These are phyloP conservation scores for Myotis planiceps DNA, from an alignment of 2,797 vertebrate genomes.

Conservation along the genomic window DNA sequence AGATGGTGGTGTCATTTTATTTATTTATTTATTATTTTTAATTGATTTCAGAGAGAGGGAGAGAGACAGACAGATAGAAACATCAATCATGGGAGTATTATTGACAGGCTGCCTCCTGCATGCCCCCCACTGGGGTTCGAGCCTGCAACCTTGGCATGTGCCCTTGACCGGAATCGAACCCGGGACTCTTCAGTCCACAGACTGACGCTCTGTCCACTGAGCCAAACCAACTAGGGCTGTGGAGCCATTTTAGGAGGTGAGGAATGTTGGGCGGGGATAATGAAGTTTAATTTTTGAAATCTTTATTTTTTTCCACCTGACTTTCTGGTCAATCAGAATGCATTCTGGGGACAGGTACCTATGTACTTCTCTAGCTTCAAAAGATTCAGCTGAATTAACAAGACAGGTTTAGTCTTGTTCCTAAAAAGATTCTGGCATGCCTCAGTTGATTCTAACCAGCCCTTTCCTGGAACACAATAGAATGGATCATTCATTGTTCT, in stretches of 20 bases:
- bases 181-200: too few relatives aligned
- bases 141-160: too few relatives aligned
- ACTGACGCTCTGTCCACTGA: too few relatives aligned
- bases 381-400: conserved; percentile 17
- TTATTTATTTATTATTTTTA: too few relatives aligned
- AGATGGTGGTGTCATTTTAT: neutral
- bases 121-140: too few relatives aligned
- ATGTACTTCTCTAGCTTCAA: conserved; percentile 26
- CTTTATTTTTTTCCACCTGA: conserved; percentile 11
- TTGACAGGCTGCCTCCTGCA: too few relatives aligned
- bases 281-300: neutral
- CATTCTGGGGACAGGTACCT: conserved; percentile 29
- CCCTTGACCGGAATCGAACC: too few relatives aligned
- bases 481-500: neutral
- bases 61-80: too few relatives aligned
- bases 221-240: too few relatives aligned
- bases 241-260: neutral
- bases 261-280: neutral
- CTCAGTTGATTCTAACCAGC: neutral
- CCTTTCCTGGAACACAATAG: neutral
- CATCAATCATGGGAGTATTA: too few relatives aligned
- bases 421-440: neutral
- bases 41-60: too few relatives aligned
- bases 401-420: conserved; percentile 59
- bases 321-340: conserved; percentile 47